Percentiles rank a stretch among this genome's conserved stretches.
Evolutionary conservation across 2,888 invertebrate genomes (phyloP).

Genomic region (Clepsis dumicolana): DNA sequence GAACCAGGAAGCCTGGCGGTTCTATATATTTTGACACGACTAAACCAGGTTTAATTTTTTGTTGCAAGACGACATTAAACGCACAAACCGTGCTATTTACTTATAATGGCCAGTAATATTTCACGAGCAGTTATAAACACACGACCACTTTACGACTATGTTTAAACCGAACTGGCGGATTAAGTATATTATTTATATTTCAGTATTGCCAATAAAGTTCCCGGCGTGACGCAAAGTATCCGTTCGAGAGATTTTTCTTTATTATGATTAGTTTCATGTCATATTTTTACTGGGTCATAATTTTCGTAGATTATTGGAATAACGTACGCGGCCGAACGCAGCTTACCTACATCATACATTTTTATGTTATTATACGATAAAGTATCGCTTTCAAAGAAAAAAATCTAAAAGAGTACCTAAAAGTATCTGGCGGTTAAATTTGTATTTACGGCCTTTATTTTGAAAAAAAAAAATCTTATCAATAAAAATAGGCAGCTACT

Average conservation of each 20-base stretch:
- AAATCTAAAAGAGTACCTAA: no score
- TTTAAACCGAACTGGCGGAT: constrained; percentile 6
- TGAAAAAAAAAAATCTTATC: no score
- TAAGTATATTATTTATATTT: constrained; percentile 14
- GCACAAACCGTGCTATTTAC: constrained; percentile 7
- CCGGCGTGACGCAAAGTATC: neutral
- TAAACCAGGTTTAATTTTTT: neutral
- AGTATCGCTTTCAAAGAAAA: no score
- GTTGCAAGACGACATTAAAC: neutral
- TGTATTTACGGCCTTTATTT: no score
- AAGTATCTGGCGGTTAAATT: no score
- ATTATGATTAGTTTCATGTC: constrained; percentile 16
- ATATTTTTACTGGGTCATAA: constrained; percentile 3
- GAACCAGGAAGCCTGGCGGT: no score
- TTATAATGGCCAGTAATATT: constrained; percentile 20
- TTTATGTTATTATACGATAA: no score
- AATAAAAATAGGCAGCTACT: no score
- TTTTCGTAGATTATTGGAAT: neutral
- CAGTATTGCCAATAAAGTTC: constrained; percentile 11
- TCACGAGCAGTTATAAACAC: constrained; percentile 60
- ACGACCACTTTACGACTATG: constrained; percentile 47
- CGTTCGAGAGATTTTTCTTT: constrained; percentile 4
- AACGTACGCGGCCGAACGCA: neutral
- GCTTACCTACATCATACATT: no score
- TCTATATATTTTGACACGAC: no score